Conservation (phyloP, 2,113 vertebrate species). For the Tupaia tana region DNA sequence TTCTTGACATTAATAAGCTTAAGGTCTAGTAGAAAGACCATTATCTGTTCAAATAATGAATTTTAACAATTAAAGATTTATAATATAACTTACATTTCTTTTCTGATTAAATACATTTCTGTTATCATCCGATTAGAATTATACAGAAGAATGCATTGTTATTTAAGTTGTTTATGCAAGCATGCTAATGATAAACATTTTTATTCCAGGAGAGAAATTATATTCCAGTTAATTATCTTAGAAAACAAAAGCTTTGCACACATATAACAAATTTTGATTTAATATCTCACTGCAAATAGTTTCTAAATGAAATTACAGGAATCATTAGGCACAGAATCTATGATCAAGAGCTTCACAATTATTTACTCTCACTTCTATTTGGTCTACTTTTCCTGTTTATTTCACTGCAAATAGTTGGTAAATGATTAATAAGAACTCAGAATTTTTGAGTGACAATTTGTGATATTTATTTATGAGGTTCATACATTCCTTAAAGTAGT, state of each 20-base stretch:
- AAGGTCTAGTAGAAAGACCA: not conserved
- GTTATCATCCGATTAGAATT: slow-evolving; percentile 75
- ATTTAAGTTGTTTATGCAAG: slow-evolving; percentile 79
- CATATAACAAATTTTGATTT: slow-evolving; percentile 50
- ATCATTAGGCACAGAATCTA: slow-evolving; percentile 47
- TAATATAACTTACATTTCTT: slow-evolving; percentile 76
- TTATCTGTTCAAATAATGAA: slow-evolving; percentile 38
- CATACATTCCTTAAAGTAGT: not conserved
- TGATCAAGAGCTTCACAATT: slow-evolving; percentile 26
- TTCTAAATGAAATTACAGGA: slow-evolving; percentile 52
- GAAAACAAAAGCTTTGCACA: slow-evolving; percentile 20
- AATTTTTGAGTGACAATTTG: not conserved
- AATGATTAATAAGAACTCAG: not conserved
- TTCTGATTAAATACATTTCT: slow-evolving; percentile 79
- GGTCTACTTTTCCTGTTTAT: not conserved
- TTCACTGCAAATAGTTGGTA: not conserved
- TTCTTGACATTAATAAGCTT: not conserved
- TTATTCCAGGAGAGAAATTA: slow-evolving; percentile 71
- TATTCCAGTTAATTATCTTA: slow-evolving; percentile 55
- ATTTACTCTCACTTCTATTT: slow-evolving; percentile 44
- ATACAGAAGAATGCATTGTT: slow-evolving; percentile 74
- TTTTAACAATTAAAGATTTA: slow-evolving; percentile 66
- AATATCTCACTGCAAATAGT: slow-evolving; percentile 45
- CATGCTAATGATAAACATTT: slow-evolving; percentile 71
- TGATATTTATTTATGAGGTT: not conserved